A percentile compares a stretch with the other conserved stretches of the same genome.
Evolutionary conservation across 2,113 vertebrate genomes (phyloP).

Genomic region (Phyllostomus discolor): DNA sequence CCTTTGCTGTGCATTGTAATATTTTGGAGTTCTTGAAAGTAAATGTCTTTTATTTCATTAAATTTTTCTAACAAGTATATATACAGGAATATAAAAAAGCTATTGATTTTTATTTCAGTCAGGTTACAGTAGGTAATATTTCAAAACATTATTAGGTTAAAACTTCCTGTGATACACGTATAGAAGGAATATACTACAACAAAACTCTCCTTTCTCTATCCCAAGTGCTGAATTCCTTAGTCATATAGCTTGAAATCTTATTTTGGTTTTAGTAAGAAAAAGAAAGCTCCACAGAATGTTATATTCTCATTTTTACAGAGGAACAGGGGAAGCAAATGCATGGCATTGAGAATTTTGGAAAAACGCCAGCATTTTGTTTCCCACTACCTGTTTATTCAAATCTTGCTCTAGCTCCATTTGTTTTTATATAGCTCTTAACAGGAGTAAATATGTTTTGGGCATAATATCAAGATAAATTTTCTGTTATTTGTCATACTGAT

Average conservation of each 20-base stretch:
- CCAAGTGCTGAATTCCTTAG: background rate
- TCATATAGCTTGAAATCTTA: background rate
- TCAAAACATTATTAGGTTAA: background rate
- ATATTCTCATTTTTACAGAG: background rate
- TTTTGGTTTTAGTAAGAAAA: conserved; percentile 5
- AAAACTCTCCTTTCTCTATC: background rate
- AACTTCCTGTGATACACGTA: background rate
- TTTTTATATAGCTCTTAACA: background rate
- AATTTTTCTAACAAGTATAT: background rate
- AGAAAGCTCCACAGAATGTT: background rate
- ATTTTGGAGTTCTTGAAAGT: background rate
- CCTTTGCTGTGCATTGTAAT: background rate
- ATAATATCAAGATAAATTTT: conserved; percentile 60
- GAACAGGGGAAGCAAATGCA: background rate
- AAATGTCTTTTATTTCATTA: background rate
- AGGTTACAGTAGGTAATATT: background rate
- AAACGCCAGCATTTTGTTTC: background rate
- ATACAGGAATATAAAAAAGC: background rate
- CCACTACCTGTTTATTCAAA: background rate
- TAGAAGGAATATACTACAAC: background rate
- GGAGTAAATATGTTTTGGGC: background rate
- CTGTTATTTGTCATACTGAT: conserved; percentile 50
- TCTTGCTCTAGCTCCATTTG: background rate
- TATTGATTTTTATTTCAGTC: background rate
- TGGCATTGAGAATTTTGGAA: background rate